Evolutionary conservation across 1,140 invertebrate genomes (phyloP), one percentile per base, ranked within the genome.

Genomic region (Papilio machaon): DNA sequence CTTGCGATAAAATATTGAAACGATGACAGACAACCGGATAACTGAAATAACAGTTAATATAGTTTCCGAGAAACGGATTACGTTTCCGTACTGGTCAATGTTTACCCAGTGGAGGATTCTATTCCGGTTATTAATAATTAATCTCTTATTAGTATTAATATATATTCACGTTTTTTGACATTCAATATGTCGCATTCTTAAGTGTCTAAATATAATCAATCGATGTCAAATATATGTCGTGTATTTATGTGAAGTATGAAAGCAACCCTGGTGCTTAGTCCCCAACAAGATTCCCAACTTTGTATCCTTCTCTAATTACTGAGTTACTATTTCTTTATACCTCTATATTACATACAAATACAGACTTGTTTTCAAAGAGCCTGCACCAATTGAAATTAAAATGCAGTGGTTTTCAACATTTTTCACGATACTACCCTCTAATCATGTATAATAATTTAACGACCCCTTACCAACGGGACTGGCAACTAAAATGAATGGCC

Each of bases 131-230:
- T 10, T 67, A 15, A 60, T 60, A 35, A 67, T 70, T 6, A 70
- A 38, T 15, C 0, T 35, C 13, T 35, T 35, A 35, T 15, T 38
- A 64, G 11, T 64, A 64, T 38, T 70, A 70, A 35, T 35, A 11
- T 35, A 70, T 70, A 70, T 15, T 70, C 11, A 70, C 11, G 30
- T 70, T 70, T 70, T 35, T 70, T 70, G 64, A 35, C 64, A 70
- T 70, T 70, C 64, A 35, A 70, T 17, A 35, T 35, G 23, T 70
- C 30, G 10, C 60, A 64, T 70, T 38, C 5, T 70, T 35, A 70
- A 35, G 64, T 70, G 64, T 70, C 64, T 70, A 70, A 35, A 35
- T 64, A 35, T 70, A 70, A 70, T 70, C 30, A 70, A 70, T 54
- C 52, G 17, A 17, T 35, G 64, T 70, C 58, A 23, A 19, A 60